Base-by-base conservation (phyloP, 2,797 vertebrate genomes). In the Sebastolobus altivelis region DNA sequence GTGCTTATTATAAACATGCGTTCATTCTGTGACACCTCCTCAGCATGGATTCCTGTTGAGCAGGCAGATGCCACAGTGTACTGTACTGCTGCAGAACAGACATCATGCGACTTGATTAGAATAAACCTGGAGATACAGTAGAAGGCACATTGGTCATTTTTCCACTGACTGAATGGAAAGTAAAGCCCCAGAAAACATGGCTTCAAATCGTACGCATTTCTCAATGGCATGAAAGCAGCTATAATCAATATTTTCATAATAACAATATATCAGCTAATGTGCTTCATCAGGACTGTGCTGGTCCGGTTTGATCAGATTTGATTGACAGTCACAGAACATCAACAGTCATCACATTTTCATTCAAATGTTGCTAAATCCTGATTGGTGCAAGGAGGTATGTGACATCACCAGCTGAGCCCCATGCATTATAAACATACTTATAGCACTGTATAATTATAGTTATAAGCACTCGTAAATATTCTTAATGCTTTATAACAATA, bases 81-180 rank as follows among this genome's bases (percentile, higher is more conserved):
- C 54, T 52, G 65, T 27, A 33, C 54, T 63, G 59, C 33, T 78
- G 72, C 52, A 76, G 85, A 79, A 61, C 77, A 80, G 40, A 33
- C 65, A 56, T 35, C 81, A 3, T 59, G 37, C 2, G 7, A 16
- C 43, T 40, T 38, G 14, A 35, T 43, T n/a, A 63, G 66, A 65
- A 52, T 22, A 40, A 49, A 72, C 13, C 55, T 29, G 22, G 52
- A 55, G 52, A 55, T 11, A 54, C 20, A 54, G 49, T 22, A 55
- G 13, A 8, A 58, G 13, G 55, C 6, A 58, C n/a, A 55, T 7
- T 55, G 22, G 55, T 63, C 27, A 25, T 54, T 56, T 72, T 54
- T 60, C 11, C n/a, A 25, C 35, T 56, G 40, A 71, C 52, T 31
- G 58, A 52, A 52, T 27, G 22, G 52, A 77, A 31, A 49, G 67